These are phyloP conservation scores for Lepidostoma basale DNA, from an alignment of 1,140 invertebrate genomes.

Conservation along the genomic window DNA sequence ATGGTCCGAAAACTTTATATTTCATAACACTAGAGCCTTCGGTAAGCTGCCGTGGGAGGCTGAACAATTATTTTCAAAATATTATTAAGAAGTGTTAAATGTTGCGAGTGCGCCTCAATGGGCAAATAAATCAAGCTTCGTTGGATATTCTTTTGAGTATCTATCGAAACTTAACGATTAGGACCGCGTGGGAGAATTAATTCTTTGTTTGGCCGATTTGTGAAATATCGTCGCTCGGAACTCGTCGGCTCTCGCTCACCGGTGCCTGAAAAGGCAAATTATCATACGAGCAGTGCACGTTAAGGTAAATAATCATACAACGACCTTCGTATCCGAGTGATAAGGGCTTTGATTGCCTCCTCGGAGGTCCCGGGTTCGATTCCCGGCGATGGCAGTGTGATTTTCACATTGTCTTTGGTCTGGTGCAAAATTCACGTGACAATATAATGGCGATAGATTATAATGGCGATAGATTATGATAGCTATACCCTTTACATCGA, in stretches of 20 bases:
- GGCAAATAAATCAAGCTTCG: neutral
- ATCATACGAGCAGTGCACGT: neutral
- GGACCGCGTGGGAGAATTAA: neutral
- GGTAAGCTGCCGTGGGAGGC: neutral
- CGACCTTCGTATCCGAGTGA: neutral
- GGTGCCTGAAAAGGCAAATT: too few species aligned
- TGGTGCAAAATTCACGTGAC: too few species aligned
- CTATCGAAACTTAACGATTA: neutral
- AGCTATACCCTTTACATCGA: too few species aligned
- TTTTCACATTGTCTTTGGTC: too few species aligned
- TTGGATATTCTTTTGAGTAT: neutral
- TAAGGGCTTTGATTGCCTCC: neutral
- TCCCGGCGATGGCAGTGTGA: neutral
- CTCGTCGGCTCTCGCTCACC: too few species aligned
- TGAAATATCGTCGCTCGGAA: neutral
- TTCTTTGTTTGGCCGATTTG: neutral
- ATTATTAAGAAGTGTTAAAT: constrained; percentile 20
- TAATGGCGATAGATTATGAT: too few species aligned
- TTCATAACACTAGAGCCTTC: constrained; percentile 3
- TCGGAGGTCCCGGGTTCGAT: neutral
- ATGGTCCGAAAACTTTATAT: neutral
- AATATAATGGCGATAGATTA: too few species aligned
- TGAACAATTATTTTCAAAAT: constrained; percentile 13
- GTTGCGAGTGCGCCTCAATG: neutral
- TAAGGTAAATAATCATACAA: too few species aligned